These are phyloP conservation scores for Pegea sp. DNA, from an alignment of 23 tunicate species.

Conservation along the genomic window DNA sequence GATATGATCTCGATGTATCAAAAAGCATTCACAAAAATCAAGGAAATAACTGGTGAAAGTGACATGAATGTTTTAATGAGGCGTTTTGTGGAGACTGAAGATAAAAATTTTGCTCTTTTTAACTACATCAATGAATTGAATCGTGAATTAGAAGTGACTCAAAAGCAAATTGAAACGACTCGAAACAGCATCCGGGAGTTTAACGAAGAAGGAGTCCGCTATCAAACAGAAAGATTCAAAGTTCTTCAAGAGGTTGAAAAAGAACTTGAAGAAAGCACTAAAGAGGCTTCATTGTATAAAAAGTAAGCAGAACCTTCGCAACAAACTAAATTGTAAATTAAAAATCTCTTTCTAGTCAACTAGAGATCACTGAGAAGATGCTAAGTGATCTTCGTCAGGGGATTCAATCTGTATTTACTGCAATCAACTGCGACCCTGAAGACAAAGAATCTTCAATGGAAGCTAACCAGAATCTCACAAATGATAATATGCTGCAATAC, in stretches of 20 bases:
- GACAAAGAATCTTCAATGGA: conserved; percentile 10
- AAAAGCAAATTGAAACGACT: conserved; percentile 52
- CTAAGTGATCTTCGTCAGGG: conserved; percentile 71
- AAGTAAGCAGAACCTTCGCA: conserved; percentile 16
- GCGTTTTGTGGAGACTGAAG: conserved; percentile 1
- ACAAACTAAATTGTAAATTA: not conserved
- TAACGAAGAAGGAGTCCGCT: conserved; percentile 79
- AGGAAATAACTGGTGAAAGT: conserved; percentile 73
- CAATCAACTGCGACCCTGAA: conserved; percentile 44
- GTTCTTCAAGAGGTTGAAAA: conserved; percentile 38
- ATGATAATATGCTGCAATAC: conserved; percentile 91
- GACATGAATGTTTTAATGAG: conserved; percentile 7
- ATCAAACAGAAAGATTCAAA: conserved; percentile 53
- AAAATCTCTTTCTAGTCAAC: conserved; percentile 15
- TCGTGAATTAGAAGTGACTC: conserved; percentile 52
- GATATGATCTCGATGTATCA: conserved; percentile 88
- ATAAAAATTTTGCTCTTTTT: conserved; percentile 80
- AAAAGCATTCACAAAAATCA: conserved; percentile 59
- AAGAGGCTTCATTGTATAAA: conserved; percentile 62
- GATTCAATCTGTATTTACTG: conserved; percentile 78
- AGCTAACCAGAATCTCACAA: conserved; percentile 49
- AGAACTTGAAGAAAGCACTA: conserved; percentile 23
- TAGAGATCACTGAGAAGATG: conserved; percentile 65
- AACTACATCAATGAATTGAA: conserved; percentile 84
- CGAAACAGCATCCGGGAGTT: conserved; percentile 31